phyloP scores from a whole-genome alignment of 92 coral and sea anemone species.

The Muricea muricata region DNA sequence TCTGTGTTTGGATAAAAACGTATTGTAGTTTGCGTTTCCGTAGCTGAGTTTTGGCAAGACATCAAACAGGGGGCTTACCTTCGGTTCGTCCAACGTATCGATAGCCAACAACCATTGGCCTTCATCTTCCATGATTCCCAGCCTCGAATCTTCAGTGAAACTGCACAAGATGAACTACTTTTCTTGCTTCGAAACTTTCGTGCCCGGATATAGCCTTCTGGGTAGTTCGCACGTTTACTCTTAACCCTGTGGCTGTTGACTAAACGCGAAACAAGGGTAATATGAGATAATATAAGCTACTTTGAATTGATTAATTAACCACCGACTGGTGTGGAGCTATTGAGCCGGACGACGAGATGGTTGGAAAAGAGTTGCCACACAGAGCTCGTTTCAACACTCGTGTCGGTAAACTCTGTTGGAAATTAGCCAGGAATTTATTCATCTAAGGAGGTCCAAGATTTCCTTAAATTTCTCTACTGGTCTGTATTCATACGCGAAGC shows the following conservation, averaged over 20 bases:
- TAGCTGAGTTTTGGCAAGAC: neutral
- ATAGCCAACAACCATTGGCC: conserved; percentile 17
- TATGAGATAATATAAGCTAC: conserved; percentile 1
- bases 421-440: neutral
- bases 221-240: neutral
- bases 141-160: neutral
- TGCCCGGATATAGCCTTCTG: no score
- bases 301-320: conserved; percentile 29
- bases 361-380: neutral
- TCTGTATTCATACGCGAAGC: no score
- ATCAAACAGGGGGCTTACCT: neutral
- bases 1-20: neutral
- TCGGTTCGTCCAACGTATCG: neutral
- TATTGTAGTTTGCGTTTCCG: neutral
- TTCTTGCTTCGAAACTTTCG: neutral
- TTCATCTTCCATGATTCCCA: neutral
- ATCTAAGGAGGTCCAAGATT: neutral
- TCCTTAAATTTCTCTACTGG: no score
- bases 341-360: neutral
- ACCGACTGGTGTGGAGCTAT: conserved; percentile 3
- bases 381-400: neutral
- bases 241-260: neutral
- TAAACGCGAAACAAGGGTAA: conserved; percentile 3
- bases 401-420: neutral
- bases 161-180: neutral